Conservation (phyloP, 2,797 vertebrate species). For the Limosa lapponica region DNA sequence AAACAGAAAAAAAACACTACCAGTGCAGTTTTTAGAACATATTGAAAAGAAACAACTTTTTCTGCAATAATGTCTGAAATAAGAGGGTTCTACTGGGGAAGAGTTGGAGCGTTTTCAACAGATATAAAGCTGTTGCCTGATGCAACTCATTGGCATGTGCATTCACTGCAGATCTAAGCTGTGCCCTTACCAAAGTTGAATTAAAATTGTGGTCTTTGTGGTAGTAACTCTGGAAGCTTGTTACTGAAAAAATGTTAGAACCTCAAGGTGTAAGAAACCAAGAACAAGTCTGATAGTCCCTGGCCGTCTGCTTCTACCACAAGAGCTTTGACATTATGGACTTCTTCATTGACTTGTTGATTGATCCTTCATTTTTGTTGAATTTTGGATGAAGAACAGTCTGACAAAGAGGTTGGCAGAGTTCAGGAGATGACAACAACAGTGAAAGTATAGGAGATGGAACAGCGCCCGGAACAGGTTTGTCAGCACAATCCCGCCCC, state of each 20-base stretch:
- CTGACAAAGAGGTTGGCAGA: not conserved
- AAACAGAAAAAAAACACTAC: rapidly evolving
- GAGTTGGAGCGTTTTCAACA: not conserved
- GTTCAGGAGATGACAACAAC: not conserved
- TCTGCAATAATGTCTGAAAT: not conserved
- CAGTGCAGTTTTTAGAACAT: not conserved
- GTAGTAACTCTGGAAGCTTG: not conserved
- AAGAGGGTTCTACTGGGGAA: rapidly evolving
- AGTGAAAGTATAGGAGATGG: not conserved
- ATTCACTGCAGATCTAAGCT: not conserved
- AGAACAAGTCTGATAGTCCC: not conserved
- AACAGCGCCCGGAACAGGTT: not conserved
- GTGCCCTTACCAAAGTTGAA: not conserved
- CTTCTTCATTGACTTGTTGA: not conserved
- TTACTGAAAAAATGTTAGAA: not conserved
- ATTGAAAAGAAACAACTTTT: not conserved
- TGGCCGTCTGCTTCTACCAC: not conserved
- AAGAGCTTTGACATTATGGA: not conserved
- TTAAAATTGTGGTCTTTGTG: not conserved
- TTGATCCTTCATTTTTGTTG: not conserved
- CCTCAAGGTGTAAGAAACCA: not conserved
- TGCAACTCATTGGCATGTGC: not conserved
- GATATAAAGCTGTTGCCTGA: not conserved
- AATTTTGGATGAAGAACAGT: not conserved
- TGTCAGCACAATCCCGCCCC: not conserved